Base-by-base conservation (phyloP, 1,140 invertebrate genomes). In the Drosophila pseudoananassae region DNA sequence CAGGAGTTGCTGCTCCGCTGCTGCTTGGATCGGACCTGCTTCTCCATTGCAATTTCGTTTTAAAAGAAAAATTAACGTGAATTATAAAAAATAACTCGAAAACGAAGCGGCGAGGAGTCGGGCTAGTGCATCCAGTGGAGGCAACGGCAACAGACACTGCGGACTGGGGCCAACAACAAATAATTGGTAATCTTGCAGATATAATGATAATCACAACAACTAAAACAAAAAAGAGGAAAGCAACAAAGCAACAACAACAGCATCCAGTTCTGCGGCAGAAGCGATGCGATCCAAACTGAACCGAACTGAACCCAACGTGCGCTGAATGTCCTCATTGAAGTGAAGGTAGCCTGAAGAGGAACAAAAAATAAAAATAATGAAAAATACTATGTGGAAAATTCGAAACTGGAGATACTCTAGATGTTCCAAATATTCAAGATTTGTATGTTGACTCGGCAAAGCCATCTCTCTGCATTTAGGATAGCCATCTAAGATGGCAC, bases 31-130 rank as follows among this genome's bases (percentile, higher is more conserved):
- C 31, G 43, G 69, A 71, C 38, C 54, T 53, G 58, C 15, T 66
- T 56, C 75, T 50, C 12, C 45, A 9, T 65, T 81, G 81, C 81
- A 85, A 85, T 85, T 85, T 85, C 73, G 76, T 74, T 85, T 85
- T 87, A 87, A 87, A 85, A 87, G 77, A 87, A 85, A 85, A 85
- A 85, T 85, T 85, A 85, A 85, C 81, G 82, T 85, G 81, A 85
- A 85, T 85, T 85, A 87, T 85, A 87, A 85, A 81, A 85, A 85
- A 85, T 77, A 85, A 77, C 60, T 82, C 78, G 79, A 49, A 81
- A 76, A 81, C 63, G 66, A 58, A 58, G 60, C 61, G 54, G 53
- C 54, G 49, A 45, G 23, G 33, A 75, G 50, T 36, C 47, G 55
- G 50, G 56, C 14, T n/a, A n/a, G n/a, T n/a, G n/a, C n/a, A n/a